phyloP scores from a whole-genome alignment of 2,888 invertebrate genomes.

The Ypsolopha scabrella region DNA sequence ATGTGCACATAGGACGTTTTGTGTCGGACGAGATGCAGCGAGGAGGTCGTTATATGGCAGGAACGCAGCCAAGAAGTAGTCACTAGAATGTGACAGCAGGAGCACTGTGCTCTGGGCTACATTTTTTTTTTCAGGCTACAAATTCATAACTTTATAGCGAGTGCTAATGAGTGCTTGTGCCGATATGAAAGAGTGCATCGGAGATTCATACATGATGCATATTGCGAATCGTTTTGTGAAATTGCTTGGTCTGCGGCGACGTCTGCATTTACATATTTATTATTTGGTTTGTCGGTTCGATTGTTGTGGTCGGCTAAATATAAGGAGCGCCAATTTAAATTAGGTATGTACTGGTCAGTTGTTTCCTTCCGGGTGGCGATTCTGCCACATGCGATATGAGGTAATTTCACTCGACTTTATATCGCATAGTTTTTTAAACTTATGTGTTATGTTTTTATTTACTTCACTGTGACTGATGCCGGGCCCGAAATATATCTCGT shows the following conservation, averaged over 20 bases:
- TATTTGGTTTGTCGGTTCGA: background rate
- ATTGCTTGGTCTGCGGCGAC: background rate
- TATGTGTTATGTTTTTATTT: no score
- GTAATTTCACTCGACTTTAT: no score
- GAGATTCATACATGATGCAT: constrained; percentile 1
- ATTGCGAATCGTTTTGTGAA: background rate
- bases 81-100: constrained; percentile 28
- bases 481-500: no score
- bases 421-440: no score
- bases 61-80: constrained; percentile 33
- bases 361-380: no score
- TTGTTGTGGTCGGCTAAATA: no score
- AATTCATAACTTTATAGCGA: constrained; percentile 33
- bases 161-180: constrained; percentile 19
- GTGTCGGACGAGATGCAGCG: constrained; percentile 23
- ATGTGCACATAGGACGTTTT: constrained; percentile 11
- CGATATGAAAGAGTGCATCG: background rate
- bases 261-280: constrained; percentile 3
- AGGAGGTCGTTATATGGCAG: constrained; percentile 41
- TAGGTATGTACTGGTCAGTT: no score
- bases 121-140: constrained; percentile 33
- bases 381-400: no score
- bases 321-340: no score
- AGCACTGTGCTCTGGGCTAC: constrained; percentile 18
- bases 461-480: no score